Conservation (phyloP, 2,113 vertebrate species). For the Melanotaenia duboulayi region DNA sequence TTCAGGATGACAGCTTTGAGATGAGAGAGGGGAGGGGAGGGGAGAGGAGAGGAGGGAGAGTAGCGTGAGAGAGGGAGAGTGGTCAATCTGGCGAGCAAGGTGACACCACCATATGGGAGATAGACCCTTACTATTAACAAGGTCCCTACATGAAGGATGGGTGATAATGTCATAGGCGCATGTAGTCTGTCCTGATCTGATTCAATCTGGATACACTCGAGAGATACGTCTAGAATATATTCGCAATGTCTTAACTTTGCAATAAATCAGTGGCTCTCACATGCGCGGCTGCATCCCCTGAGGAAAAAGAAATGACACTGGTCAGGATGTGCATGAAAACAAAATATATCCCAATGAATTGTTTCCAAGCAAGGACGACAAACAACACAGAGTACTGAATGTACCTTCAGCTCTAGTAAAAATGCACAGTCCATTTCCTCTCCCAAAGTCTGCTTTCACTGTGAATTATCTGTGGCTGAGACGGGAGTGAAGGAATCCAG, state of each 20-base stretch:
- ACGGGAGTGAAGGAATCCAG: neutral
- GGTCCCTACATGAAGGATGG: neutral
- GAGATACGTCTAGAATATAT: neutral
- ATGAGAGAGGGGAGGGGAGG: constrained; percentile 36
- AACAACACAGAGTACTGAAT: neutral
- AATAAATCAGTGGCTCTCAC: neutral
- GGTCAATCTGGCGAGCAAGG: constrained; percentile 41
- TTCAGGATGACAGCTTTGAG: constrained; percentile 72
- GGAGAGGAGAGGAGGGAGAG: neutral
- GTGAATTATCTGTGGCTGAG: neutral
- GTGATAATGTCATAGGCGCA: neutral
- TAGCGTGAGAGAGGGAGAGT: constrained; percentile 1
- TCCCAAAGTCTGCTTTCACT: neutral
- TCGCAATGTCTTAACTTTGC: neutral
- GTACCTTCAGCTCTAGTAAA: neutral
- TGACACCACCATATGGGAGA: constrained; percentile 31
- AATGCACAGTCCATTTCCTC: neutral
- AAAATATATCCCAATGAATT: neutral
- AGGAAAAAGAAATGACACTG: neutral
- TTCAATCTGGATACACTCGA: neutral
- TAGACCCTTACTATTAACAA: neutral
- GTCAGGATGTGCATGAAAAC: neutral
- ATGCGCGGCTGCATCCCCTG: neutral
- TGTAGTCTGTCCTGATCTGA: neutral
- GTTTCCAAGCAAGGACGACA: neutral